A percentile compares a stretch with the other conserved stretches of the same genome.
Evolutionary conservation across 2,113 vertebrate genomes (phyloP).

Genomic region (Fulica atra): DNA sequence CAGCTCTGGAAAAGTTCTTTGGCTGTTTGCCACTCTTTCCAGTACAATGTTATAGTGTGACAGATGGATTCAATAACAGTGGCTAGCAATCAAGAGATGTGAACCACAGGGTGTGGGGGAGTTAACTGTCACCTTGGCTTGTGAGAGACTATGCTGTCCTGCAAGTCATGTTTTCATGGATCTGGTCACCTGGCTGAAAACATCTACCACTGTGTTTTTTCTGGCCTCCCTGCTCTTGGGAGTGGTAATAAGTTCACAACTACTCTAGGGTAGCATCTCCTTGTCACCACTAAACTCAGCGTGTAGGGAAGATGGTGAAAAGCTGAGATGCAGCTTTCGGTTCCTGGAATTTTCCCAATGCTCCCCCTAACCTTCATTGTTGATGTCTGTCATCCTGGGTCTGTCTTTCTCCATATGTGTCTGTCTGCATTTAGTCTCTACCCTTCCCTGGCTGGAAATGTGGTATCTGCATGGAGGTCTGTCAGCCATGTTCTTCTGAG

Average conservation of each 20-base stretch:
- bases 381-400: neutral
- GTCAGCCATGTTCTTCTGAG: neutral
- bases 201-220: neutral
- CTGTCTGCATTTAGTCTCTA: neutral
- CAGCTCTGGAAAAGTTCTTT: slow-evolving; percentile 1
- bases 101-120: neutral
- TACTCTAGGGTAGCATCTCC: neutral
- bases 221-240: neutral
- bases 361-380: neutral
- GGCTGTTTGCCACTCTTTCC: slow-evolving; percentile 11
- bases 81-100: neutral
- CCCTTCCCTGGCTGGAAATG: neutral
- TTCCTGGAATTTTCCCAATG: neutral
- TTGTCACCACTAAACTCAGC: neutral
- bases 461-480: neutral
- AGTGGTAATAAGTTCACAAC: neutral
- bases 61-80: slow-evolving; percentile 11
- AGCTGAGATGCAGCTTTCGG: neutral
- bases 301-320: neutral
- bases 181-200: neutral
- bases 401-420: neutral
- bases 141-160: neutral
- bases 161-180: neutral
- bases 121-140: neutral
- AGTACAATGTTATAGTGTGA: neutral